Evolutionary conservation across 2,797 vertebrate genomes (phyloP).

Genomic region (Sebastes oblongus): DNA sequence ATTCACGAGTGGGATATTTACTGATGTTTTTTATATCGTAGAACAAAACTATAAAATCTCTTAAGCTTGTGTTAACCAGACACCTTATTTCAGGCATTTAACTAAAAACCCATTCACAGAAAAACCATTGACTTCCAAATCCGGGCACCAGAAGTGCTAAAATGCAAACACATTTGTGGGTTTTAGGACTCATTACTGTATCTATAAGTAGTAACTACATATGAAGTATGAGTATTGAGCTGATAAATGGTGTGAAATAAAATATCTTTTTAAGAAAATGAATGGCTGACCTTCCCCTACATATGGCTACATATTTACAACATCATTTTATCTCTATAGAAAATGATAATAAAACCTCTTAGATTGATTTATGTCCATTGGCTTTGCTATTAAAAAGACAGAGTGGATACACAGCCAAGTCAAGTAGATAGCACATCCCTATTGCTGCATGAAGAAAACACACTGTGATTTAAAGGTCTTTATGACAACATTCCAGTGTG

Average conservation of each 20-base stretch:
- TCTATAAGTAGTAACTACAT: neutral
- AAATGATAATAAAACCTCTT: neutral
- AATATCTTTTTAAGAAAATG: neutral
- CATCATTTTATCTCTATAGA: neutral
- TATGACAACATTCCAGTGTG: rapidly evolving
- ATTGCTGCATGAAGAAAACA: neutral
- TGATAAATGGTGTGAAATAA: neutral
- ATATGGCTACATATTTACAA: neutral
- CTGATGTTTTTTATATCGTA: too few relatives aligned
- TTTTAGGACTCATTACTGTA: too few relatives aligned
- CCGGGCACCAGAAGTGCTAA: rapidly evolving
- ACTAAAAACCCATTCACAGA: too few relatives aligned
- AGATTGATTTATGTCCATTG: neutral
- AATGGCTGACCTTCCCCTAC: neutral
- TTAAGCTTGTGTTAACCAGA: too few relatives aligned
- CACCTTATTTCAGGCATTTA: too few relatives aligned
- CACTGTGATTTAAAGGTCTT: neutral
- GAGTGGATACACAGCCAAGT: neutral
- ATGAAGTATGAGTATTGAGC: neutral
- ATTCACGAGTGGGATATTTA: too few relatives aligned
- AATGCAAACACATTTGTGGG: too few relatives aligned
- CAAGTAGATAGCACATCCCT: neutral
- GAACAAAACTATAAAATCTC: too few relatives aligned
- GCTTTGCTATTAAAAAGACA: neutral
- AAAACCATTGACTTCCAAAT: too few relatives aligned